Evolutionary conservation across 2,113 vertebrate genomes (phyloP).

Genomic region (Sclerurus mexicanus): DNA sequence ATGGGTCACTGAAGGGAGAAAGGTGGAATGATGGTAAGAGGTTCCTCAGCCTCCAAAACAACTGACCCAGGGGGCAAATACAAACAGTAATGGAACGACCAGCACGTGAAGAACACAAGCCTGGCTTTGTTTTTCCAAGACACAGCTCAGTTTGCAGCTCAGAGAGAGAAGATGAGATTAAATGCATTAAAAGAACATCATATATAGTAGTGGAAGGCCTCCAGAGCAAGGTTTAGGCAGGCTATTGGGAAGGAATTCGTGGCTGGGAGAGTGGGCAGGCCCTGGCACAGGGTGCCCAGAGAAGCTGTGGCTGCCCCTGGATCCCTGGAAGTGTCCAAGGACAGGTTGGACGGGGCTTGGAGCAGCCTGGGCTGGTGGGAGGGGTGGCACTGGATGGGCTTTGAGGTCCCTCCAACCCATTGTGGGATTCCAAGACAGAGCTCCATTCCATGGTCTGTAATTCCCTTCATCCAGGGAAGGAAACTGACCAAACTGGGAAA

Average conservation of each 20-base stretch:
- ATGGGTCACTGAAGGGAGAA: fast-evolving
- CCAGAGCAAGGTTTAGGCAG: not conserved
- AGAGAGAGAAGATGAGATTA: fast-evolving
- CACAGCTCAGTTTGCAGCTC: not conserved
- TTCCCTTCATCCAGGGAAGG: not conserved
- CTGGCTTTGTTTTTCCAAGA: not conserved
- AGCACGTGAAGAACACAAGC: fast-evolving
- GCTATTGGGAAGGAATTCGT: not conserved
- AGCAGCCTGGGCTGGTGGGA: fast-evolving
- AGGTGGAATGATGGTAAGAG: not conserved
- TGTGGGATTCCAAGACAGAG: not conserved
- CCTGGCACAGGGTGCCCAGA: not conserved
- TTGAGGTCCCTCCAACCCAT: fast-evolving
- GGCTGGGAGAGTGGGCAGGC: fast-evolving
- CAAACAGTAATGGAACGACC: fast-evolving
- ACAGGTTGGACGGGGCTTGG: not conserved
- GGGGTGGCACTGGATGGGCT: fast-evolving
- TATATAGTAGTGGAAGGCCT: fast-evolving
- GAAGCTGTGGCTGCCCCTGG: not conserved
- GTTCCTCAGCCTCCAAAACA: not conserved
- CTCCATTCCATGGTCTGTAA: fast-evolving
- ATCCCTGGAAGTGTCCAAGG: not conserved
- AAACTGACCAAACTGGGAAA: too few relatives aligned
- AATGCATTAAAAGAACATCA: not conserved
- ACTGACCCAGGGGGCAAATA: not conserved